phyloP scores from a whole-genome alignment of 2,113 vertebrate genomes.

The Aegypius monachus region DNA sequence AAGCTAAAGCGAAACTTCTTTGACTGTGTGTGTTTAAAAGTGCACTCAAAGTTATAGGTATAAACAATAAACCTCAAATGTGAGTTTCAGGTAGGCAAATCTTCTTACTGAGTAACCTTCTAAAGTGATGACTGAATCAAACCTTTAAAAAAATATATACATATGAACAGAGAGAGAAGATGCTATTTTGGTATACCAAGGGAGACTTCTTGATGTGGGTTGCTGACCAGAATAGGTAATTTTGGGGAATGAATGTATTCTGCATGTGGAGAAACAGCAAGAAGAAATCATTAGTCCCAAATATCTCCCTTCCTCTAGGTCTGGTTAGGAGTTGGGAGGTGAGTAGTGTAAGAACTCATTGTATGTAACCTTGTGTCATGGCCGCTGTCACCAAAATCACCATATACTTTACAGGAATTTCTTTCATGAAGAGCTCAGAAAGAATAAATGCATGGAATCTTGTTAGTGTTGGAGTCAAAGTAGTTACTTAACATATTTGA shows the following conservation, averaged over 20 bases:
- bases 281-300: neutral
- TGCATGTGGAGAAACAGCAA: neutral
- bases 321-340: neutral
- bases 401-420: neutral
- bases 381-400: neutral
- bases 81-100: neutral
- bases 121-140: neutral
- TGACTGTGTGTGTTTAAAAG: neutral
- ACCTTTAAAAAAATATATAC: neutral
- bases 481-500: neutral
- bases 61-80: neutral
- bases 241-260: neutral
- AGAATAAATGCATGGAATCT: neutral
- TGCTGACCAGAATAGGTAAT: neutral
- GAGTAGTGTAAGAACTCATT: neutral
- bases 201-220: neutral
- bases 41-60: neutral
- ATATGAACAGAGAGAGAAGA: neutral
- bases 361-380: neutral
- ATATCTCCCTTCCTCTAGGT: neutral
- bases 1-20: neutral
- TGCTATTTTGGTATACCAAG: neutral
- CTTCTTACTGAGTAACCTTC: neutral
- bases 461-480: neutral
- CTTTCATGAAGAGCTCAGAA: neutral